phyloP scores from a whole-genome alignment of 2,888 invertebrate species.

The Tetanocera ferruginea region DNA sequence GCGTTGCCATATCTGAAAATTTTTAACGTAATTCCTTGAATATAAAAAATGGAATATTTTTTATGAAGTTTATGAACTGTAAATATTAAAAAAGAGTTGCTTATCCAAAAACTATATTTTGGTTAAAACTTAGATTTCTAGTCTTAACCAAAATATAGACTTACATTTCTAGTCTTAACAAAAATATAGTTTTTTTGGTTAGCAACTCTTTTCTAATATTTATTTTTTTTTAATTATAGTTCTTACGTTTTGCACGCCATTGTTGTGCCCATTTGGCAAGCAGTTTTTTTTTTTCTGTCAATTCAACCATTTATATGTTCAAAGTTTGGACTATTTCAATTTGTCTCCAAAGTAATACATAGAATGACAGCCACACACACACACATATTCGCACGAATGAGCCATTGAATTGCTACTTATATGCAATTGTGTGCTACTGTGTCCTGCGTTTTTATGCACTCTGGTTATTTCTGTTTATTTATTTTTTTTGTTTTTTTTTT shows the following conservation, averaged over 20 bases:
- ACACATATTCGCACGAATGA: neutral
- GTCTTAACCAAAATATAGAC: no score
- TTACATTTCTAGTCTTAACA: no score
- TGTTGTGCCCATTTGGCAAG: neutral
- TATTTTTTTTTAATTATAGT: neutral
- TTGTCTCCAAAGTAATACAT: slow-evolving; percentile 35
- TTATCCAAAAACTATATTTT: no score
- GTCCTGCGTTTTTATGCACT: slow-evolving; percentile 16
- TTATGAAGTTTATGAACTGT: no score
- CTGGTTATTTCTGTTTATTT: slow-evolving; percentile 1
- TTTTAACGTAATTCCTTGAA: no score
- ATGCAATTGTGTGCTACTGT: slow-evolving; percentile 32
- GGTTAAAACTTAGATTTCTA: no score
- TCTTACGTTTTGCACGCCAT: neutral
- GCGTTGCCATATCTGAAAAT: no score
- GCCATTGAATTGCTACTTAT: neutral
- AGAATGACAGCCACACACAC: slow-evolving; percentile 5
- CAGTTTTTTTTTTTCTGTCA: neutral
- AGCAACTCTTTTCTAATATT: neutral
- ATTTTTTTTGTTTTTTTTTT: neutral
- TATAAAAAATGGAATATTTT: no score
- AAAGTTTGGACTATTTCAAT: slow-evolving; percentile 35
- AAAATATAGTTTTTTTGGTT: no score
- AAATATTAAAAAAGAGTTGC: no score
- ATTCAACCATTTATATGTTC: slow-evolving; percentile 11